Percentiles rank a stretch among this genome's conserved stretches.
Conservation (phyloP, 2,888 invertebrate genomes). For the Drosophila hamatofila region DNA sequence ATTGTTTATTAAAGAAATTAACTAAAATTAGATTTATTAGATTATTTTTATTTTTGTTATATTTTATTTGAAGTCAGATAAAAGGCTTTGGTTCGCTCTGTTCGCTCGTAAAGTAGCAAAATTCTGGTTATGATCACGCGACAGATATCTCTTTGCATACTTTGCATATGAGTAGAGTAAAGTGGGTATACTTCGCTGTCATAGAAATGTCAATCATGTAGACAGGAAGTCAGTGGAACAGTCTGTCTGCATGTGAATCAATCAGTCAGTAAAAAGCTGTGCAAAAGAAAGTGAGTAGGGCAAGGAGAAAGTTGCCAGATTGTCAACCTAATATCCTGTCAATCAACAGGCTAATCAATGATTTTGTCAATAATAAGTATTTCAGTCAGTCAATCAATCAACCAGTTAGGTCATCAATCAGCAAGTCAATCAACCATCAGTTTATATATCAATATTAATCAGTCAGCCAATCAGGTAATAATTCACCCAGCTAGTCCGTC, state of each 20-base stretch:
- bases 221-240: too few species aligned
- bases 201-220: too few species aligned
- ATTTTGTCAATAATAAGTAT: not conserved
- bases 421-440: too few species aligned
- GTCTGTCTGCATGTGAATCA: too few species aligned
- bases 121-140: conserved; percentile 13
- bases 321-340: not conserved
- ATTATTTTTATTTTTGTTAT: not conserved
- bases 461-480: too few species aligned
- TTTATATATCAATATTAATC: too few species aligned
- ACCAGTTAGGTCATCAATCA: too few species aligned
- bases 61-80: conserved; percentile 27
- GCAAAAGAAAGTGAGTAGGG: not conserved
- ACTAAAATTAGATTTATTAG: conserved; percentile 29
- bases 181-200: not conserved
- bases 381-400: not conserved
- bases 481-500: too few species aligned
- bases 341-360: too few species aligned
- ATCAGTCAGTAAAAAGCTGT: too few species aligned
- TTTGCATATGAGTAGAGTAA: not conserved
- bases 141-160: conserved; percentile 4
- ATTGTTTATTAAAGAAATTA: conserved; percentile 21
- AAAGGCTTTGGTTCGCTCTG: not conserved
- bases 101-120: conserved; percentile 2
- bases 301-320: not conserved